Base-by-base conservation (phyloP, 1,140 invertebrate species). In the Diprion similis region DNA sequence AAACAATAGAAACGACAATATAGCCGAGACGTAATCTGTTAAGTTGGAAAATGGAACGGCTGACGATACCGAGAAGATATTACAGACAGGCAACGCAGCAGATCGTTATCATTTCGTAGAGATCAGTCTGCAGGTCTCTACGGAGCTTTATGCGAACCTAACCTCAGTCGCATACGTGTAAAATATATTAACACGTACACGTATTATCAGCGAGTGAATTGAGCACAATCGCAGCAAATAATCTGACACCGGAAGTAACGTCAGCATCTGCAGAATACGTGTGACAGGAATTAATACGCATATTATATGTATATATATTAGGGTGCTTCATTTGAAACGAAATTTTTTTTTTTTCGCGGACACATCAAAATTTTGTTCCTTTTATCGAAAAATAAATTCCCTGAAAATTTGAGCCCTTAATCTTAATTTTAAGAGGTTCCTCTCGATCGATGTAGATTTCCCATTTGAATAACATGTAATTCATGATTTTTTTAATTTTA, bases 201-300 rank as follows among this genome's bases (percentile, higher is more conserved):
- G 24, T 37, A 37, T 37, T 37, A 37, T 37, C 24, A 37, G 24
- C 24, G 24, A 37, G 24, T 37, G 24, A 37, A 37, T 37, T 37
- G 24, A 37, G 24, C 24, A 37, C 24, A 37, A 37, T 37, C 24
- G 24, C 24, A 37, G 24, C 24, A 15, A 59, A 59, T 13, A 59
- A 59, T 59, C 11, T 15, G 51, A 59, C 51, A 59, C 51, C 51
- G 51, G 51, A 59, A 59, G 51, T 59, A 59, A 59, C 51, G 51
- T 59, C 51, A 59, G 51, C 51, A 17, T 59, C 11, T 59, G 11
- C n/a, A 13, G 51, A 59, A 59, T 59, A 59, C 11, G 51, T 59
- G 51, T 59, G 11, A 10, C 24, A 37, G 24, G 24, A 37, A 37
- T 37, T 37, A 37, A 37, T 37, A 37, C 24, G 2, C 24, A 37